phyloP scores from a whole-genome alignment of 2,113 vertebrate species.

The Takifugu bimaculatus region DNA sequence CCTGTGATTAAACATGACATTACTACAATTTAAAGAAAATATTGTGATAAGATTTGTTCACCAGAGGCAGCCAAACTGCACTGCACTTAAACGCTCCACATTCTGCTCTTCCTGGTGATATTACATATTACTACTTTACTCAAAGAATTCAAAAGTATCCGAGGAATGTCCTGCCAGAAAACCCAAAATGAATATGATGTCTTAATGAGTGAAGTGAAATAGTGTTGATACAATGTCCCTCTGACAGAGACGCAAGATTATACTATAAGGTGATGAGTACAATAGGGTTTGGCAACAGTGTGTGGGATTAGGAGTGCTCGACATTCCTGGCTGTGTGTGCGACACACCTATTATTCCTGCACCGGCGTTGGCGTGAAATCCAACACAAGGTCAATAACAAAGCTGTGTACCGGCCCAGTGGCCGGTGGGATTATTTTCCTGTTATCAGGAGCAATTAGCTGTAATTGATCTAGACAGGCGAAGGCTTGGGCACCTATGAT shows the following conservation, averaged over 20 bases:
- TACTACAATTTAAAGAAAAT: no score
- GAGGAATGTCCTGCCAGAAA: no score
- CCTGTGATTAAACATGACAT: no score
- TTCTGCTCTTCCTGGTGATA: no score
- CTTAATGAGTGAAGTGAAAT: slow-evolving; percentile 3
- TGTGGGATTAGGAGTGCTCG: slow-evolving; percentile 43
- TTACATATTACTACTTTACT: no score
- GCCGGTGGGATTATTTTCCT: slow-evolving; percentile 58
- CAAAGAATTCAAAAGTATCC: no score
- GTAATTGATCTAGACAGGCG: slow-evolving; percentile 64
- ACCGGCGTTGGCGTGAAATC: slow-evolving; percentile 53
- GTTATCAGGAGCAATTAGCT: slow-evolving; percentile 47
- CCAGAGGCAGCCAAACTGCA: no score
- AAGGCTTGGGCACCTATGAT: slow-evolving; percentile 40
- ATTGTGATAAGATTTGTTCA: no score
- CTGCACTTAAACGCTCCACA: no score
- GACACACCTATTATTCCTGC: slow-evolving; percentile 55
- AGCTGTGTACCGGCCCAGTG: slow-evolving; percentile 35
- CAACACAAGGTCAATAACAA: slow-evolving; percentile 67
- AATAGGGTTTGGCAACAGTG: slow-evolving; percentile 30
- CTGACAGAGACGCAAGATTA: slow-evolving; percentile 41
- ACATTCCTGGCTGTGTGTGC: slow-evolving; percentile 36
- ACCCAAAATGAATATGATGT: no score
- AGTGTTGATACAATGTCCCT: slow-evolving; percentile 7
- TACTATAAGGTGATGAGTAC: slow-evolving; percentile 61